These are phyloP conservation scores for Polypedilum pembai DNA, from an alignment of 1,140 invertebrate genomes.

Conservation along the genomic window DNA sequence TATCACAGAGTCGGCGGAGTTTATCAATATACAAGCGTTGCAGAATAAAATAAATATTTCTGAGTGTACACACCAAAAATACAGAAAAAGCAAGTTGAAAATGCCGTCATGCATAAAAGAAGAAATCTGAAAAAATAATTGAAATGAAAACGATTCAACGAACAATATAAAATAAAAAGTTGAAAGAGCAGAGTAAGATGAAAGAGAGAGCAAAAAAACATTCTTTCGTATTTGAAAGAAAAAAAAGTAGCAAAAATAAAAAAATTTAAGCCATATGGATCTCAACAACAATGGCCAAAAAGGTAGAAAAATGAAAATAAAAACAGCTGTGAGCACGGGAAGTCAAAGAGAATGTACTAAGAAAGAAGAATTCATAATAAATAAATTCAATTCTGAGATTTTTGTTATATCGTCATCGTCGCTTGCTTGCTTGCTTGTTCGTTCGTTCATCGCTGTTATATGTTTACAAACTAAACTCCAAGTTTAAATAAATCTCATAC, in stretches of 20 bases:
- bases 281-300: not conserved
- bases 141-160: not conserved
- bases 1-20: no score
- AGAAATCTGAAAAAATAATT: not conserved
- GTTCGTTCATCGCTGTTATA: no score
- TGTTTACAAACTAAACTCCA: not conserved
- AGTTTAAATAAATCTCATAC: not conserved
- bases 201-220: no score
- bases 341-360: not conserved
- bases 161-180: not conserved
- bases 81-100: not conserved
- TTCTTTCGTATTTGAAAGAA: no score
- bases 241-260: no score
- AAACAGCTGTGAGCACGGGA: not conserved
- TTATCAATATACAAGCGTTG: no score
- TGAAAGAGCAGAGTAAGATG: not conserved
- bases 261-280: not conserved
- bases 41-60: no score
- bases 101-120: not conserved
- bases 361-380: not conserved
- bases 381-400: not conserved
- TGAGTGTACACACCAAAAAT: no score
- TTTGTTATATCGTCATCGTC: constrained; percentile 12
- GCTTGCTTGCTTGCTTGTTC: not conserved
- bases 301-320: constrained; percentile 9